Conservation (phyloP, 1,140 invertebrate genomes). For the Micrasema minimum region DNA sequence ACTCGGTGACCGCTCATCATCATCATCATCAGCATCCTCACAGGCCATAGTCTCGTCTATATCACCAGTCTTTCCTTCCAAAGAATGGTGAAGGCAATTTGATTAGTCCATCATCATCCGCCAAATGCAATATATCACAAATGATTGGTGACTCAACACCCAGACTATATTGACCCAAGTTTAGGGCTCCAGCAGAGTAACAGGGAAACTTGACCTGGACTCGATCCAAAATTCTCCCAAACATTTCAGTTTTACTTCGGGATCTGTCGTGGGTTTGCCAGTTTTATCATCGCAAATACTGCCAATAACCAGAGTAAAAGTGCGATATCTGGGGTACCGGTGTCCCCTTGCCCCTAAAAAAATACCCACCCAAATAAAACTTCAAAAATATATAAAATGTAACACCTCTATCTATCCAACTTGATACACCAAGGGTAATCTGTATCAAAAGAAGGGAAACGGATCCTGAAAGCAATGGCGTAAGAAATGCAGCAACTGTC, state of each 20-base stretch:
- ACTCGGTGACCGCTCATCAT: conserved; percentile 8
- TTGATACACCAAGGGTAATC: too few relatives aligned
- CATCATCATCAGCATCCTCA: too few relatives aligned
- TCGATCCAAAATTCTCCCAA: conserved; percentile 73
- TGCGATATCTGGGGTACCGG: conserved; percentile 83
- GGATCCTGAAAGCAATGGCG: too few relatives aligned
- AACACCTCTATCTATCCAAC: too few relatives aligned
- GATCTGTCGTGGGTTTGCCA: conserved; percentile 79
- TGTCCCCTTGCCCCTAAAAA: conserved; percentile 48
- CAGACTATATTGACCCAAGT: conserved; percentile 92
- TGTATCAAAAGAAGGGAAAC: too few relatives aligned
- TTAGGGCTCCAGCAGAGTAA: conserved; percentile 90
- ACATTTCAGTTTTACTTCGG: conserved; percentile 91
- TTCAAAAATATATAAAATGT: too few relatives aligned
- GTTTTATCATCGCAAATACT: conserved; percentile 90
- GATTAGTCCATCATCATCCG: conserved; percentile 78
- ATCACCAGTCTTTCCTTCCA: conserved; percentile 22
- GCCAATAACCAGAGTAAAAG: conserved; percentile 88
- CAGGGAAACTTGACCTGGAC: conserved; percentile 82
- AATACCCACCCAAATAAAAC: too few relatives aligned
- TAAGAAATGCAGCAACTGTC: too few relatives aligned
- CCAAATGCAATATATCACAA: conserved; percentile 83
- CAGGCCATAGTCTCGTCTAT: conserved; percentile 23
- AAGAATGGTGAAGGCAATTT: conserved; percentile 44
- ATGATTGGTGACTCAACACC: conserved; percentile 91